Conservation (phyloP, 92 coral and sea anemone genomes). For the Diadumene lineata region DNA sequence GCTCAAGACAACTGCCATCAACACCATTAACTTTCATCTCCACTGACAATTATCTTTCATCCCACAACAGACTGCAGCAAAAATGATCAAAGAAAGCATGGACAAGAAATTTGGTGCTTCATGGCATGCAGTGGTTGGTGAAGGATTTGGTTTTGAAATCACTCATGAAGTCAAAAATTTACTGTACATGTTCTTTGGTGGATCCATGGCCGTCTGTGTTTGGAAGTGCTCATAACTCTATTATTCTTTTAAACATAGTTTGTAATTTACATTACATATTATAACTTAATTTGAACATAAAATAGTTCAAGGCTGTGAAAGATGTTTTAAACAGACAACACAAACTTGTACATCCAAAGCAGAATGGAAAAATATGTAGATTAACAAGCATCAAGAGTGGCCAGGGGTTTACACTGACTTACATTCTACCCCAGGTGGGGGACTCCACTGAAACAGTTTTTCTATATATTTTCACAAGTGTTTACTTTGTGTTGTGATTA, state of each 20-base stretch:
- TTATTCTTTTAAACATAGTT: background rate
- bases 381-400: too few species aligned
- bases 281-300: too few species aligned
- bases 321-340: too few species aligned
- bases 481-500: too few species aligned
- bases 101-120: conserved; percentile 99
- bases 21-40: background rate
- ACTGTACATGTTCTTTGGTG: conserved; percentile 95
- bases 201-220: conserved; percentile 86
- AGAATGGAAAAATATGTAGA: too few species aligned
- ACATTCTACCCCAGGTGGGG: too few species aligned
- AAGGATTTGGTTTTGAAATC: conserved; percentile 98
- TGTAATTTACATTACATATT: background rate
- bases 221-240: conserved; percentile 87
- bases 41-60: background rate
- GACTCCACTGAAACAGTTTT: too few species aligned
- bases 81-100: conserved; percentile 96
- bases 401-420: too few species aligned
- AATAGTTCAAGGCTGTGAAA: too few species aligned
- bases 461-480: too few species aligned
- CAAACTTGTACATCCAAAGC: too few species aligned
- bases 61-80: conserved; percentile 94
- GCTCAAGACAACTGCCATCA: background rate
- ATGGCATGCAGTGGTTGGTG: conserved; percentile 99
- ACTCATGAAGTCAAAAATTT: conserved; percentile 97